Conservation (phyloP, 1,140 invertebrate species). For the Monochamus saltuarius region DNA sequence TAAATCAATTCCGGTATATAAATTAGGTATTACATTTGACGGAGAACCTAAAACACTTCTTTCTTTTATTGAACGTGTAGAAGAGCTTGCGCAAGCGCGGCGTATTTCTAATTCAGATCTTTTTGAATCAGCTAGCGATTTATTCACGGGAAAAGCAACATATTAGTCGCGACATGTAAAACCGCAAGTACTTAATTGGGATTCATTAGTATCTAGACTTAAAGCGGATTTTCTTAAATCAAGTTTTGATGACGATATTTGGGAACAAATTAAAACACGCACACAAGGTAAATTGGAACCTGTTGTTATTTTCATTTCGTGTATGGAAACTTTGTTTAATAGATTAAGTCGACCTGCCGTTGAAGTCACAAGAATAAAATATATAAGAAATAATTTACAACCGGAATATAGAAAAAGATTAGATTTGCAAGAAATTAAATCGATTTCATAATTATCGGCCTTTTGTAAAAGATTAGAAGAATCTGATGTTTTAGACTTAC, state of each 20-base stretch:
- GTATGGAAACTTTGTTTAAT: conserved; percentile 6
- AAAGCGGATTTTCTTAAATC: no score
- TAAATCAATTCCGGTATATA: neutral
- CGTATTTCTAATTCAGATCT: neutral
- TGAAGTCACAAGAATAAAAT: neutral
- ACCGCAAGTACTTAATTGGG: neutral
- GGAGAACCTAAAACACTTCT: neutral
- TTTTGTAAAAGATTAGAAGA: neutral
- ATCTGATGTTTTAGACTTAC: neutral
- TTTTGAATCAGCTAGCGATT: conserved; percentile 2
- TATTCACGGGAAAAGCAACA: conserved; percentile 2
- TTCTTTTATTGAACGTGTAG: neutral
- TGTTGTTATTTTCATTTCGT: conserved; percentile 1
- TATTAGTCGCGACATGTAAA: neutral
- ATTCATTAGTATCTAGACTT: neutral
- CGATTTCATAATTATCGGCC: no score
- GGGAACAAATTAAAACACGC: neutral
- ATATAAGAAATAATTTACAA: conserved; percentile 2
- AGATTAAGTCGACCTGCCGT: neutral
- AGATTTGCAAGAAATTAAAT: no score
- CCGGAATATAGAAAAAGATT: no score
- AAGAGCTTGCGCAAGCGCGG: conserved; percentile 1
- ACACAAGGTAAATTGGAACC: neutral
- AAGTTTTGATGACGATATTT: conserved; percentile 3
- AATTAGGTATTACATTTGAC: neutral